Conservation (phyloP, 2,888 invertebrate genomes). For the Cenopis cana region DNA sequence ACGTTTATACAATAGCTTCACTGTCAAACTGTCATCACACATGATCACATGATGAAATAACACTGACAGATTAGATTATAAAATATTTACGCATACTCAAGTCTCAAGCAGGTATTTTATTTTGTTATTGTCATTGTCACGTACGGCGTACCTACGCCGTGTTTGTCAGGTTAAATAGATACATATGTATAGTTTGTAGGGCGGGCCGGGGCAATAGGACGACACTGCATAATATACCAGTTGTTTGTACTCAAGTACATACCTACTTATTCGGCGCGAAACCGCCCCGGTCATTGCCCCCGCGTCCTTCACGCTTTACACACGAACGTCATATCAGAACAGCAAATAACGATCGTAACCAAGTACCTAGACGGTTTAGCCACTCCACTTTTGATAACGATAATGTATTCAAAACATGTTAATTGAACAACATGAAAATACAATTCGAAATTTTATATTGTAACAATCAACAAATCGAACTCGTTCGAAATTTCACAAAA, state of each 20-base stretch:
- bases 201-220: conserved; percentile 53
- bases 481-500: background rate
- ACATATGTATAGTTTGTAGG: conserved; percentile 47
- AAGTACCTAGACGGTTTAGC: conserved; percentile 25
- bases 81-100: too few relatives aligned
- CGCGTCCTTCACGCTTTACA: conserved; percentile 59
- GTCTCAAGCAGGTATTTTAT: background rate
- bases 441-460: background rate
- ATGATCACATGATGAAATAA: too few relatives aligned
- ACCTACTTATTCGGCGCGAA: conserved; percentile 56
- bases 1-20: background rate
- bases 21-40: background rate
- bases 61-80: background rate
- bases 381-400: conserved; percentile 38
- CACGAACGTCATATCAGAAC: conserved; percentile 55
- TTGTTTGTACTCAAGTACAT: conserved; percentile 43
- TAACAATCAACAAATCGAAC: background rate
- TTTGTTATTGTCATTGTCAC: background rate
- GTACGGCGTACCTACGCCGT: background rate
- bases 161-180: conserved; percentile 17
- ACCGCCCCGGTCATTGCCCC: conserved; percentile 60
- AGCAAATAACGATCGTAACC: conserved; percentile 49
- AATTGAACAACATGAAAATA: conserved; percentile 9
- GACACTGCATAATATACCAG: conserved; percentile 47
- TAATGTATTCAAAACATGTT: conserved; percentile 34